Evolutionary conservation across 2,113 vertebrate species (phyloP), one percentile per base, ranked within the genome.

Genomic region (Chamaetylas fuelleborni): DNA sequence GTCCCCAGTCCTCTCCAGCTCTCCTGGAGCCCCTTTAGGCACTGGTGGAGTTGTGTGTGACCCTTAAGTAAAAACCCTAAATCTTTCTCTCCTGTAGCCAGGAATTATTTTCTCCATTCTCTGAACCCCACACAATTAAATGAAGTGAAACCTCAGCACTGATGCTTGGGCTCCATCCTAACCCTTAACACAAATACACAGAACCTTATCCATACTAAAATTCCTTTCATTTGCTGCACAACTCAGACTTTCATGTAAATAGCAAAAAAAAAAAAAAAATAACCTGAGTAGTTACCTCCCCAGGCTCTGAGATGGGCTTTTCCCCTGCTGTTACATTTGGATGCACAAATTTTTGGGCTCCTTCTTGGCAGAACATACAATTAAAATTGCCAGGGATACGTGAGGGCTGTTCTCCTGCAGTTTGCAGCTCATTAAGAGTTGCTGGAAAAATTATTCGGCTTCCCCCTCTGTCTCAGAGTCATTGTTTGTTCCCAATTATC

Each of bases 401-500:
- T 9, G 31, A 61, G 28, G 47, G 61, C 47, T 43, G 36, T 38
- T 82, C 66, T 73, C 56, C 66, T 47, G 72, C 0, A 1, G 64
- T 42, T 53, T 72, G 67, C 0, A 2, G 71, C 78, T 86, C 71
- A 2, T 80, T 84, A 67, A 72, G 58, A 24, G 62, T 38, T 51
- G 71, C 72, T 64, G 40, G 67, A 36, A 23, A 69, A 91, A 65
- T 91, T 36, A 57, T 26, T 87, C 36, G 8, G 85, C 72, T 88
- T 92, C 71, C 33, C 51, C 36, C n/a, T 72, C 26, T 72, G 71
- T 64, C 69, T 86, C 72, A 5, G 34, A 64, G 64, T 28, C 78
- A 73, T 92, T 83, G 71, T 93, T 93, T 81, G n/a, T n/a, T 54
- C 83, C 77, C 80, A 47, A 1, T 91, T 91, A 65, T 25, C 57